A percentile compares a stretch with the other conserved stretches of the same genome.
Evolutionary conservation across 35 echinoderm and acorn worm species (phyloP).

Genomic region (Ophiothrix spiculata): DNA sequence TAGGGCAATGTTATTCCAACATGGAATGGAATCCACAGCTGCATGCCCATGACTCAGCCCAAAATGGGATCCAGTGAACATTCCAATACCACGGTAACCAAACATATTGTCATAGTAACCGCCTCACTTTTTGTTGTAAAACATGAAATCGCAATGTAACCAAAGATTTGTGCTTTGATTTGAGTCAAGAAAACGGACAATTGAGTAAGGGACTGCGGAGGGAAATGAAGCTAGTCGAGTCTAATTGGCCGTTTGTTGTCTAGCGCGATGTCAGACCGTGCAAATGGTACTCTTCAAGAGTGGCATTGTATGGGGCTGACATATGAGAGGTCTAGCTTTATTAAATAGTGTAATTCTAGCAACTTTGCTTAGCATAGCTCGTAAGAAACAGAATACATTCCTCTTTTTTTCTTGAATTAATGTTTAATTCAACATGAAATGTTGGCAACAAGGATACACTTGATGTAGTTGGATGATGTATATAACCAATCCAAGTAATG

Average conservation of each 20-base stretch:
- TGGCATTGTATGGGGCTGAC: not conserved
- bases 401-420: not conserved
- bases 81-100: not conserved
- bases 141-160: not conserved
- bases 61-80: not conserved
- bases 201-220: not conserved
- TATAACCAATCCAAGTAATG: too few relatives aligned
- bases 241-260: not conserved
- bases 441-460: not conserved
- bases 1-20: not conserved
- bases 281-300: not conserved
- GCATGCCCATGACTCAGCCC: not conserved
- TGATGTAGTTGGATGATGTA: too few relatives aligned
- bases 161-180: not conserved
- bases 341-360: constrained; percentile 9
- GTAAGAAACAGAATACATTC: not conserved
- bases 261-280: not conserved
- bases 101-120: not conserved
- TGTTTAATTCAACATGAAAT: not conserved
- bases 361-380: not conserved
- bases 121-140: not conserved
- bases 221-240: not conserved
- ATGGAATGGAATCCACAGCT: not conserved
- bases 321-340: not conserved
- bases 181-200: not conserved